Evolutionary conservation across 1,140 invertebrate species (phyloP).

Genomic region (Phocides pigmalion): DNA sequence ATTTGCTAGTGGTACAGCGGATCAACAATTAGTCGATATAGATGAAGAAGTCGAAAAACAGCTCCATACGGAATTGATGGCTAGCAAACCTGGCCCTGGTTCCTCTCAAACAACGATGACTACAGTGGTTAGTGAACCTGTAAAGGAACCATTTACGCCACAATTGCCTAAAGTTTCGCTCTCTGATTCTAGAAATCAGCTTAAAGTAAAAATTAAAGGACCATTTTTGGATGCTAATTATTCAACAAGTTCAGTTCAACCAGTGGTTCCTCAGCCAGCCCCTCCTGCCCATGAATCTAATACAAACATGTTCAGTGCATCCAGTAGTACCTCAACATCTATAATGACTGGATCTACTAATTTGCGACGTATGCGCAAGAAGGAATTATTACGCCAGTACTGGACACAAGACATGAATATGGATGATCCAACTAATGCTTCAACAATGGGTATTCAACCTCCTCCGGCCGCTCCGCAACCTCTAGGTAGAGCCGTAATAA

Average conservation of each 20-base stretch:
- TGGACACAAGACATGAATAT: constrained; percentile 94
- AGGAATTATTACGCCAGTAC: constrained; percentile 91
- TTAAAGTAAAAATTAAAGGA: constrained; percentile 96
- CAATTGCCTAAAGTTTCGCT: constrained; percentile 87
- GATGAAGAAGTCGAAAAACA: constrained; percentile 92
- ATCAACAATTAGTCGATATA: constrained; percentile 88
- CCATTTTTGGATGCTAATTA: constrained; percentile 92
- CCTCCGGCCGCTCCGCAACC: constrained; percentile 86
- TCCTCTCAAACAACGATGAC: constrained; percentile 52
- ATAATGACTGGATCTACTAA: constrained; percentile 87
- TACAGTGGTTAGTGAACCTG: constrained; percentile 74
- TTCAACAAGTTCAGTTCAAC: constrained; percentile 80
- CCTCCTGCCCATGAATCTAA: constrained; percentile 81
- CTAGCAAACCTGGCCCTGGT: constrained; percentile 70
- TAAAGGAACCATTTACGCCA: constrained; percentile 78
- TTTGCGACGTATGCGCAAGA: constrained; percentile 93
- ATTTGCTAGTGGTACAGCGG: constrained; percentile 86
- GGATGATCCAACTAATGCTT: constrained; percentile 86
- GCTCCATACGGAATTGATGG: constrained; percentile 86
- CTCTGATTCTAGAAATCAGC: constrained; percentile 90
- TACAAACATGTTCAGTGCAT: constrained; percentile 64
- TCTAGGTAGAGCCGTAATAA: constrained; percentile 89
- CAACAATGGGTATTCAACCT: constrained; percentile 82
- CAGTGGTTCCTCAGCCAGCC: constrained; percentile 84
- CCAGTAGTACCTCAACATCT: constrained; percentile 55